phyloP scores from a whole-genome alignment of 2,888 invertebrate species.

The Bellardia bayeri region DNA sequence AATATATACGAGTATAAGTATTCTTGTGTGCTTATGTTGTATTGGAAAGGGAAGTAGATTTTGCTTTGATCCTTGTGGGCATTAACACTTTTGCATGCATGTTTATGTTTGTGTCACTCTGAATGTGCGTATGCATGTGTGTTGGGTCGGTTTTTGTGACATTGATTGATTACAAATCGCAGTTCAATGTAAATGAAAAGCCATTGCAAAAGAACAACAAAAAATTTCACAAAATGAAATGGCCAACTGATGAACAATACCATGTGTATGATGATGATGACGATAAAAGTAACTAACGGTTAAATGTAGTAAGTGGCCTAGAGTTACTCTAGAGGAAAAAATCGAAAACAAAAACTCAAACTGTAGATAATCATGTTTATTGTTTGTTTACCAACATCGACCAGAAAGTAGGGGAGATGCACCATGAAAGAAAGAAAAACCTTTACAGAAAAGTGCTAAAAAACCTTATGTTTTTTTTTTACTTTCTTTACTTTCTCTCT shows the following conservation, averaged over 20 bases:
- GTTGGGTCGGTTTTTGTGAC: constrained; percentile 78
- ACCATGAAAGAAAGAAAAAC: constrained; percentile 15
- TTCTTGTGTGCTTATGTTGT: background rate
- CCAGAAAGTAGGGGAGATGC: constrained; percentile 8
- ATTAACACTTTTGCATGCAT: constrained; percentile 50
- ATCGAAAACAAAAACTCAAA: background rate
- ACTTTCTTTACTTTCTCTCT: constrained; percentile 14
- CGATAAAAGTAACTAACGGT: constrained; percentile 51
- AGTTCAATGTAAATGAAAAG: constrained; percentile 81
- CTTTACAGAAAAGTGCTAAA: constrained; percentile 40
- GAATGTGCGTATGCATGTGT: constrained; percentile 26
- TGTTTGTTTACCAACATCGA: constrained; percentile 54
- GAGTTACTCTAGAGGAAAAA: background rate
- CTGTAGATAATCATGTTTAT: constrained; percentile 25
- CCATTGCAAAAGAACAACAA: constrained; percentile 54
- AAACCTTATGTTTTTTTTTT: constrained; percentile 31
- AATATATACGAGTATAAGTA: background rate
- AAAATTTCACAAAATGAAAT: constrained; percentile 47
- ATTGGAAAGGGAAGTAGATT: constrained; percentile 19
- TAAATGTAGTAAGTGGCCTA: constrained; percentile 49
- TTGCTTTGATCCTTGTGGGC: constrained; percentile 39
- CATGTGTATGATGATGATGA: constrained; percentile 31
- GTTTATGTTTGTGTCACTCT: constrained; percentile 17
- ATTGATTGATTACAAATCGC: constrained; percentile 83
- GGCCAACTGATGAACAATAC: constrained; percentile 57